Conservation (phyloP, 2,113 vertebrate genomes). For the Bucco capensis region DNA sequence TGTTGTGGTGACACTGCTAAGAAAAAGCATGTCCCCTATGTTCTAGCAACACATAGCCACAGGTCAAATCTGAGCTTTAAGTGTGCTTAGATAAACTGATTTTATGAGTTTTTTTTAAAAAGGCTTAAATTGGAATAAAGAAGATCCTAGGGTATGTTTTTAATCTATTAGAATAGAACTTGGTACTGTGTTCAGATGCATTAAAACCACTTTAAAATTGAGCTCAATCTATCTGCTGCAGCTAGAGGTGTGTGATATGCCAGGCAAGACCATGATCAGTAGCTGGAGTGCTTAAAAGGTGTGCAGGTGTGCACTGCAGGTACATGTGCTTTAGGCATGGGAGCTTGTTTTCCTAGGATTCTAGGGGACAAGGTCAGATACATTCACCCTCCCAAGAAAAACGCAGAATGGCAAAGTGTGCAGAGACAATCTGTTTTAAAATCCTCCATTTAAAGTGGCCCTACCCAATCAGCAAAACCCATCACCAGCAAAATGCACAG, state of each 20-base stretch:
- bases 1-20: not conserved
- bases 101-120: too few relatives aligned
- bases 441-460: not conserved
- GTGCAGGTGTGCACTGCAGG: too few relatives aligned
- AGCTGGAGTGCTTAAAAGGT: not conserved
- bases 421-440: not conserved
- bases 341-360: not conserved
- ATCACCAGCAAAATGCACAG: not conserved
- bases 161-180: not conserved
- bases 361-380: not conserved
- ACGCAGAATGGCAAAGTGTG: fast-evolving
- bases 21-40: not conserved
- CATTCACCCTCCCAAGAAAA: not conserved
- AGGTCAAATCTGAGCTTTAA: not conserved
- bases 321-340: not conserved
- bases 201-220: not conserved
- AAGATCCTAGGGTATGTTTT: not conserved
- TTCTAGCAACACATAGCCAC: not conserved
- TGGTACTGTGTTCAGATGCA: not conserved
- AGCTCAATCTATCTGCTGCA: not conserved
- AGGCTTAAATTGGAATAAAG: not conserved
- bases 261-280: fast-evolving
- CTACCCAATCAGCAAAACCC: not conserved
- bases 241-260: not conserved
- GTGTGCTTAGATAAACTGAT: not conserved